Percentiles rank a stretch among this genome's conserved stretches.
These are phyloP conservation scores for Hymenochirus boettgeri DNA, from an alignment of 2,113 vertebrate species.

Conservation along the genomic window DNA sequence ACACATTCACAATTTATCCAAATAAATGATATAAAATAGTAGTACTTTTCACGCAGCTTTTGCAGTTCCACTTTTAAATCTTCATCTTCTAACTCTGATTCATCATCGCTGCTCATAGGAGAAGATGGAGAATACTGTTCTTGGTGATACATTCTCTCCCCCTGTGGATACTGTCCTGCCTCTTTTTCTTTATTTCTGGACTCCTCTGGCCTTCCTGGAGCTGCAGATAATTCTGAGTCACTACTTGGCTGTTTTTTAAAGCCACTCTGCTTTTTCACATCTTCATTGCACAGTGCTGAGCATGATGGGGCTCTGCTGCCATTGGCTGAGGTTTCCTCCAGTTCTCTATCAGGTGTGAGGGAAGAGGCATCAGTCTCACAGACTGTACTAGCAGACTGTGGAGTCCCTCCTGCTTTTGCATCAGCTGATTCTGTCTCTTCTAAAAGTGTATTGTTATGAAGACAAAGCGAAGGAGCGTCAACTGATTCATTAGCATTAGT, in stretches of 20 bases:
- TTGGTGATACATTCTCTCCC: conserved; percentile 37
- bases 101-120: conserved; percentile 77
- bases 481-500: conserved; percentile 36
- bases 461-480: not conserved
- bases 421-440: conserved; percentile 43
- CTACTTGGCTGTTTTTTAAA: conserved; percentile 47
- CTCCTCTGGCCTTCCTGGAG: conserved; percentile 27
- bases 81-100: conserved; percentile 81
- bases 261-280: conserved; percentile 15
- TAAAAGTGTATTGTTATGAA: conserved; percentile 16
- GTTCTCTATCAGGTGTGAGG: conserved; percentile 44
- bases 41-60: conserved; percentile 81
- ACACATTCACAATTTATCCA: too few species aligned
- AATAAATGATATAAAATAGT: conserved; percentile 41
- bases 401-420: conserved; percentile 42
- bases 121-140: conserved; percentile 71
- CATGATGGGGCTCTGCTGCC: conserved; percentile 42
- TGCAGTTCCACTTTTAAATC: conserved; percentile 78
- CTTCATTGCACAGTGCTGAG: conserved; percentile 42
- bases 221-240: conserved; percentile 48
- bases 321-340: conserved; percentile 43
- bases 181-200: conserved; percentile 60
- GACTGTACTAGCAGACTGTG: conserved; percentile 35
- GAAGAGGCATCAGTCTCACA: conserved; percentile 47
- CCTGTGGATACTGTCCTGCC: conserved; percentile 41